A percentile compares a stretch with the other conserved stretches of the same genome.
Conservation (phyloP, 2,113 vertebrate genomes). For the Stigmatopora nigra region DNA sequence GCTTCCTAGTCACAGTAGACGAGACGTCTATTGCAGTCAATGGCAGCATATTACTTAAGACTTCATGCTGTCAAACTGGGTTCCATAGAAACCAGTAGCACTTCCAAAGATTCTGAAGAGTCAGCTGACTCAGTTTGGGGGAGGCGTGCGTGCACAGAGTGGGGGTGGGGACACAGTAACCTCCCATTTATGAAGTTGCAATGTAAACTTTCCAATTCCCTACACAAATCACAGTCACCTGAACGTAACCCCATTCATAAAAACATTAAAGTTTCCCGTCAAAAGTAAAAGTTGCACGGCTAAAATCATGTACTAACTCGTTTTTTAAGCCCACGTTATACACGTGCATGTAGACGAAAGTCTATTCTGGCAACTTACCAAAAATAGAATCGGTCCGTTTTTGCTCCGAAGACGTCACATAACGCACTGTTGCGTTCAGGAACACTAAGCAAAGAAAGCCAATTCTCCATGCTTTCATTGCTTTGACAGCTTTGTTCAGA, state of each 20-base stretch:
- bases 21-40: too few relatives aligned
- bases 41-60: conserved; percentile 8
- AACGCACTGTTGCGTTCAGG: conserved; percentile 47
- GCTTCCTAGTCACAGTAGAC: too few relatives aligned
- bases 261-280: neutral
- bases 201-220: neutral
- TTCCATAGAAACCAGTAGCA: conserved; percentile 36
- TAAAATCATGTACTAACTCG: neutral
- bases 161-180: neutral
- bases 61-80: conserved; percentile 42
- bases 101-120: conserved; percentile 47
- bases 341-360: neutral
- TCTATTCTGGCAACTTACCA: conserved; percentile 54
- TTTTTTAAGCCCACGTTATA: neutral
- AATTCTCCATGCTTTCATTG: conserved; percentile 55
- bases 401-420: conserved; percentile 59
- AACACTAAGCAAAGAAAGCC: conserved; percentile 47
- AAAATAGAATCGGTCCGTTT: conserved; percentile 49
- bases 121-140: conserved; percentile 41
- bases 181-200: conserved; percentile 1
- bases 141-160: neutral
- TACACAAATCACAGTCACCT: neutral
- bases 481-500: conserved; percentile 29
- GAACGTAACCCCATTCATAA: neutral
- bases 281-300: neutral